Percentiles rank a stretch among this genome's conserved stretches.
These are phyloP conservation scores for Hirudo medicinalis DNA, from an alignment of 1,140 invertebrate genomes.

Conservation along the genomic window DNA sequence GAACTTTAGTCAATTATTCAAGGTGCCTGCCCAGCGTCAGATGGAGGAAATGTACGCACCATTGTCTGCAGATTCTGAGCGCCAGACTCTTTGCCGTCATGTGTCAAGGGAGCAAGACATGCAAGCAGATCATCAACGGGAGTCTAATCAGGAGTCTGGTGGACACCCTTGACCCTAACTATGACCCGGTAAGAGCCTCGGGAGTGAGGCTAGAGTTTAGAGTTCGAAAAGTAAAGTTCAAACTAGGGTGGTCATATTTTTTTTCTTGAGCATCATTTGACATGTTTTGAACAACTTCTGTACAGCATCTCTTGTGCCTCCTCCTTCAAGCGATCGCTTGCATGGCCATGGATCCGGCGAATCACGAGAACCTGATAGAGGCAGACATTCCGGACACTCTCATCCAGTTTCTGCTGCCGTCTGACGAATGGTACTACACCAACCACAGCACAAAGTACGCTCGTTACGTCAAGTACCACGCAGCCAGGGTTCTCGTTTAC, in stretches of 20 bases:
- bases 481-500: slow-evolving; percentile 53
- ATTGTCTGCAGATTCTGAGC: slow-evolving; percentile 55
- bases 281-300: not conserved
- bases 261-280: not conserved
- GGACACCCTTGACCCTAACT: slow-evolving; percentile 51
- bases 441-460: slow-evolving; percentile 59
- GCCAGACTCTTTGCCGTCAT: slow-evolving; percentile 52
- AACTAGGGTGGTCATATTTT: not conserved
- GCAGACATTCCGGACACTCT: slow-evolving; percentile 53
- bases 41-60: slow-evolving; percentile 52
- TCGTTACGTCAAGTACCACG: slow-evolving; percentile 57
- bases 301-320: slow-evolving; percentile 55
- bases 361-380: slow-evolving; percentile 48
- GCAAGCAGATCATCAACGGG: slow-evolving; percentile 45
- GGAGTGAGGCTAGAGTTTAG: not conserved
- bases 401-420: slow-evolving; percentile 55
- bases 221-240: not conserved
- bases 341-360: slow-evolving; percentile 48
- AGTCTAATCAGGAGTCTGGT: slow-evolving; percentile 49
- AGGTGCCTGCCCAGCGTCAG: slow-evolving; percentile 49
- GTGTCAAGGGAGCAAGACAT: slow-evolving; percentile 45
- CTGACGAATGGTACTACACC: slow-evolving; percentile 63
- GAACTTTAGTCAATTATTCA: not conserved
- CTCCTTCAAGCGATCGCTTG: slow-evolving; percentile 54
- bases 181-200: slow-evolving; percentile 49